A percentile compares a stretch with the other conserved stretches of the same genome.
Evolutionary conservation across 2,888 invertebrate species (phyloP).

Genomic region (Buathra laborator): DNA sequence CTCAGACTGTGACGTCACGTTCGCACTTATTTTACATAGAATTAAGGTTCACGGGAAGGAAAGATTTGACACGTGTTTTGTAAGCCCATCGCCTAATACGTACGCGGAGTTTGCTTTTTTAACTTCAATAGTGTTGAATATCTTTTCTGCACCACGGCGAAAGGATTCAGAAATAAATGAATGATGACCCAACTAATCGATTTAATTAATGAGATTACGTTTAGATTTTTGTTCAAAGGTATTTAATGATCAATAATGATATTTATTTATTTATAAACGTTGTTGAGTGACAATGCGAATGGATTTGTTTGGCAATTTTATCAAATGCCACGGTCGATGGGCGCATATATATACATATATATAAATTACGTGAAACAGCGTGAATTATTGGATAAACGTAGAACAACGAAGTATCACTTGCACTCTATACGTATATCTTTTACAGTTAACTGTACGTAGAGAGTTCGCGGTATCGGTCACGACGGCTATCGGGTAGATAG

Average conservation of each 20-base stretch:
- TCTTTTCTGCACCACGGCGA: no score
- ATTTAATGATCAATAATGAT: no score
- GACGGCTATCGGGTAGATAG: slow-evolving; percentile 12
- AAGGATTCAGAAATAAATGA: no score
- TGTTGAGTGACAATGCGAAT: no score
- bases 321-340: neutral
- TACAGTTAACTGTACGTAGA: neutral
- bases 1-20: slow-evolving; percentile 39
- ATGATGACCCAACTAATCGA: no score
- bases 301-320: neutral
- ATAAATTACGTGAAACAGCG: neutral
- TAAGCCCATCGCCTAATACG: no score
- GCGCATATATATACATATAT: neutral
- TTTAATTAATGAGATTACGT: no score
- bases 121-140: no score
- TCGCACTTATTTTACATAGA: slow-evolving; percentile 1
- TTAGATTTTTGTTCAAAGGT: no score
- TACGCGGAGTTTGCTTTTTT: no score
- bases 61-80: no score
- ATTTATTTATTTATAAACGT: no score
- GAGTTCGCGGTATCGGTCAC: slow-evolving; percentile 26
- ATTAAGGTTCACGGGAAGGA: neutral
- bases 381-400: slow-evolving; percentile 27
- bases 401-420: slow-evolving; percentile 10
- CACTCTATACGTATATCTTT: slow-evolving; percentile 5